Conservation (phyloP, 2,797 vertebrate genomes). For the Presbytis comata region DNA sequence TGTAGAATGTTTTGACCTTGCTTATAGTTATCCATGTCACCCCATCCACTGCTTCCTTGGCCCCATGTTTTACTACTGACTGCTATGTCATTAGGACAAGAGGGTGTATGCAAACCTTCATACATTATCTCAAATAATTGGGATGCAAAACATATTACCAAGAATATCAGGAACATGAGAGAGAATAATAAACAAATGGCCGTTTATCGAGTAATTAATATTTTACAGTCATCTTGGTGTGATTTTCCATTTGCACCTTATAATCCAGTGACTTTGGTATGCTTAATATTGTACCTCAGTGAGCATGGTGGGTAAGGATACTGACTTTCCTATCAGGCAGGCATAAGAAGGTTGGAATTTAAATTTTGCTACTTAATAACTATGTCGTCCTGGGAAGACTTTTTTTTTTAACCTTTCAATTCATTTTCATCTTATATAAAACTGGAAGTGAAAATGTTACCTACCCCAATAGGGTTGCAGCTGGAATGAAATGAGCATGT, state of each 20-base stretch:
- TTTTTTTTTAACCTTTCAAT: not conserved
- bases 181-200: not conserved
- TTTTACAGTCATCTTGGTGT: not conserved
- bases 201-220: not conserved
- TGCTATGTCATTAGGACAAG: not conserved
- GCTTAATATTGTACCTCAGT: not conserved
- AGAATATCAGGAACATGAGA: not conserved
- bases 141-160: not conserved
- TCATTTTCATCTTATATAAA: not conserved
- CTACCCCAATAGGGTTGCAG: not conserved
- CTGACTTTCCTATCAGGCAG: not conserved
- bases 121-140: not conserved
- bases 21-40: not conserved
- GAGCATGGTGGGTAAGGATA: not conserved
- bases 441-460: not conserved
- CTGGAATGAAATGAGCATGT: not conserved
- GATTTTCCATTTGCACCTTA: not conserved
- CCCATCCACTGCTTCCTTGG: not conserved
- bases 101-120: not conserved
- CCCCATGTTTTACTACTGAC: not conserved
- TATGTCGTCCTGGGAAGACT: not conserved
- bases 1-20: conserved; percentile 31
- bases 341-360: not conserved
- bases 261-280: not conserved
- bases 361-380: not conserved